Base-by-base conservation (phyloP, 2,797 vertebrate species). In the Bradypus variegatus region DNA sequence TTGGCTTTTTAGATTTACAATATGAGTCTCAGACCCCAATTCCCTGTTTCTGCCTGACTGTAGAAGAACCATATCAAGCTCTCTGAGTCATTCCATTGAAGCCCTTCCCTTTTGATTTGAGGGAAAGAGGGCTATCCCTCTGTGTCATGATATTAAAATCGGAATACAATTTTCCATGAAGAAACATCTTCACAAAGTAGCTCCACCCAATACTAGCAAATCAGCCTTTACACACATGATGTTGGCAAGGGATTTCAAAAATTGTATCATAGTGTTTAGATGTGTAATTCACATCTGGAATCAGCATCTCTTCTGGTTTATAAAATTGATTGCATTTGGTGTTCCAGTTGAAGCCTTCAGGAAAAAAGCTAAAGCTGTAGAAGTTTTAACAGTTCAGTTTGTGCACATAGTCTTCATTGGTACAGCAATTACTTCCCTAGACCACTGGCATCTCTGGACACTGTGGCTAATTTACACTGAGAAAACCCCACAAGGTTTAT, bases 51-150 rank as follows among this genome's bases (percentile, higher is more conserved):
- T 16, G 8, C 8, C 9, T 18, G 2, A 19, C 9, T 23, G 10
- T 33, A 1, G 45, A n/a, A 75, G 16, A 25, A 1, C 5, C 23
- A 3, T 0, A 4, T 5, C 18, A 12, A 2, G 18, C 38, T 33
- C 15, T 50, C 8, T 1, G 31, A 25, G 12, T n/a, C 55, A 4
- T 60, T 77, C 33, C 3, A 3, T 0, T 6, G 7, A 55, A 31
- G 14, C 8, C 18, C 13, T 83, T 72, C 16, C 60, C 9, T 89
- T 41, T 64, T 21, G 16, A 85, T 53, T 82, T n/a, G 13, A 83
- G 58, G 19, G 27, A 3, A 55, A 75, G 27, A 3, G 13, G 9
- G 9, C 1, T 8, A 3, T 23, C 36, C 7, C 16, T 0, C 27
- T 36, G 13, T 29, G 36, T 38, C 25, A 38, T 4, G 16, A 29